Base-by-base conservation (phyloP, 2,113 vertebrate species). In the Illadopsis cleaveri region DNA sequence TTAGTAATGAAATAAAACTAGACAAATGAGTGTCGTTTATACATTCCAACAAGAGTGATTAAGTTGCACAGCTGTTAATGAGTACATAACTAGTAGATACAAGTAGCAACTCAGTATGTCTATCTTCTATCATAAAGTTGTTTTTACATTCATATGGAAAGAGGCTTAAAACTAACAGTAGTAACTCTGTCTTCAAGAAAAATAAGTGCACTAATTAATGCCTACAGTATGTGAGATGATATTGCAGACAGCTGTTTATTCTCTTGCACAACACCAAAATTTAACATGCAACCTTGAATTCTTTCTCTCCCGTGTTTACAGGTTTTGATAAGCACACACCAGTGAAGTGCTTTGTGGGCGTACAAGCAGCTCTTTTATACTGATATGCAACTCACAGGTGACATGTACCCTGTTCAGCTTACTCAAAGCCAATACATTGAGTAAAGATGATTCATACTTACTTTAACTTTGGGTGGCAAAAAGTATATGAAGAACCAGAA, bases 201-300 rank as follows among this genome's bases (percentile, higher is more conserved):
- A 76, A 16, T 48, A 68, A 58, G 15, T 25, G 17, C 35, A 72
- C 15, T 64, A 58, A 69, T n/a, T 27, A 73, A 64, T 25, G 15
- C 57, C n/a, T 35, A 66, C 15, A 18, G 50, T 45, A 37, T 0
- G 0, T 37, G 16, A 30, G 9, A 65, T 5, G 2, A 45, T 62
- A 56, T n/a, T 64, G 54, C 85, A 54, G 18, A 27, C 17, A 31
- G n/a, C 15, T 64, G 15, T 60, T 86, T 62, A 76, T 76, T 91
- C 51, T 79, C 17, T 83, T 33, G n/a, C 9, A 9, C 37, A 60
- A n/a, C 27, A 72, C 22, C 53, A 76, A 23, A 45, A 47, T 54
- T 45, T 40, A 62, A 48, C 14, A 24, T 9, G 30, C 11, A 68
- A 38, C 35, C 33, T 62, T 72, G 40, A 77, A 64, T 31, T 37